phyloP scores from a whole-genome alignment of 2,888 invertebrate genomes.

The Meiosimyza decipiens region DNA sequence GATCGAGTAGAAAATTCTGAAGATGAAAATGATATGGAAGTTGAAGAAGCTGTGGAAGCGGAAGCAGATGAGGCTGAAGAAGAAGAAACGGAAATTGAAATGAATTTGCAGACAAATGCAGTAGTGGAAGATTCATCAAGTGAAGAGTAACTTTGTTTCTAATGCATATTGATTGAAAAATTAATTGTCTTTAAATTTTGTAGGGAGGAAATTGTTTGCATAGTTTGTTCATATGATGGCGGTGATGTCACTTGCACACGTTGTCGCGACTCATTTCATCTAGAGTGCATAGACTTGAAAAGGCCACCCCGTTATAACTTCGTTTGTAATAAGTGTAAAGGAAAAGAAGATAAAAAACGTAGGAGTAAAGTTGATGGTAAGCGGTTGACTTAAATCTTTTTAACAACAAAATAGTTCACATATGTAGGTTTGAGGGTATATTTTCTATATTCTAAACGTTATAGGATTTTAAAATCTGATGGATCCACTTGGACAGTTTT shows the following conservation, averaged over 20 bases:
- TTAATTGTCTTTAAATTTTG: slow-evolving; percentile 5
- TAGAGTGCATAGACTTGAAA: slow-evolving; percentile 76
- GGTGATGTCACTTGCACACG: slow-evolving; percentile 57
- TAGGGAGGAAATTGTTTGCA: slow-evolving; percentile 58
- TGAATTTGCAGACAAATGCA: slow-evolving; percentile 30
- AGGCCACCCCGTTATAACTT: slow-evolving; percentile 74
- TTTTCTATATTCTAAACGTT: no score
- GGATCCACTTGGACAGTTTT: no score
- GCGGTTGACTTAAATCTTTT: not conserved
- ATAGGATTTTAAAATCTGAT: no score
- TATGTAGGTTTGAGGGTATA: no score
- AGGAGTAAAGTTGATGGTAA: slow-evolving; percentile 42
- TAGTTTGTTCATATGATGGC: slow-evolving; percentile 59
- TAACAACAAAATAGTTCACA: no score
- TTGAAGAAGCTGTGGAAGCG: slow-evolving; percentile 51
- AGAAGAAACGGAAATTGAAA: slow-evolving; percentile 44
- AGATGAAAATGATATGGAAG: slow-evolving; percentile 56
- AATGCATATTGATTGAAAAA: not conserved
- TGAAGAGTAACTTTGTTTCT: slow-evolving; percentile 1
- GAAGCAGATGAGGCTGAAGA: slow-evolving; percentile 57
- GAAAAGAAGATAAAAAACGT: slow-evolving; percentile 57
- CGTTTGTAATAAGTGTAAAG: slow-evolving; percentile 72
- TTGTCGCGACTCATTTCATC: slow-evolving; percentile 72
- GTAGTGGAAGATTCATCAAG: slow-evolving; percentile 26
- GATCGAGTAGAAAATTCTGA: slow-evolving; percentile 51